phyloP scores from a whole-genome alignment of 2,797 vertebrate genomes.

The Propithecus perrieri region DNA sequence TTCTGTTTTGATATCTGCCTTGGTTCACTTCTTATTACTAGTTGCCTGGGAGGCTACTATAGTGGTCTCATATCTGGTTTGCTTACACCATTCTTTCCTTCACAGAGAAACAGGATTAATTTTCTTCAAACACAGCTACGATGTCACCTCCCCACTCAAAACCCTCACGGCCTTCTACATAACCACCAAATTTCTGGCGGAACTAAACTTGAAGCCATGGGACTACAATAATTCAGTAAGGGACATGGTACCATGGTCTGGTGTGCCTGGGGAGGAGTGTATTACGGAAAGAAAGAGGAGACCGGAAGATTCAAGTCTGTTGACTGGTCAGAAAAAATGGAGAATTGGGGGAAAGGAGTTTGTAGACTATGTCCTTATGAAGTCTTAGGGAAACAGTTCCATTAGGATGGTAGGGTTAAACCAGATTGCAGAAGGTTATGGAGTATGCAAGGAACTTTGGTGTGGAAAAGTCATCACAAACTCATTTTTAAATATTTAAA shows the following conservation, averaged over 20 bases:
- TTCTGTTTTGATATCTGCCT: conserved; percentile 9
- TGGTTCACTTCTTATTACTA: conserved; percentile 15
- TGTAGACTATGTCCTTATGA: background rate
- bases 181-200: background rate
- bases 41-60: background rate
- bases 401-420: background rate
- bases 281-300: conserved; percentile 48
- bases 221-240: conserved; percentile 1
- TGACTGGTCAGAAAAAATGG: background rate
- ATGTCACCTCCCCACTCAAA: conserved; percentile 19
- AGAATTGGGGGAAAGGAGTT: background rate
- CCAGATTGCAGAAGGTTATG: background rate
- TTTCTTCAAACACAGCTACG: conserved; percentile 9
- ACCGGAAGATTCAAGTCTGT: background rate
- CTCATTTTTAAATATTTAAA: conserved; percentile 47
- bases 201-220: background rate
- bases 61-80: conserved; percentile 4
- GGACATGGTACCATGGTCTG: background rate
- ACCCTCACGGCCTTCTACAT: background rate
- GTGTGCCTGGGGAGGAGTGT: background rate
- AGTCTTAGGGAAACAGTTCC: background rate
- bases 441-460: background rate
- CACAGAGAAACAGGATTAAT: background rate
- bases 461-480: conserved; percentile 17
- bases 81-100: conserved; percentile 21